Percentiles rank a stretch among this genome's conserved stretches.
Conservation (phyloP, 1,140 invertebrate species). For the Procambarus clarkii region DNA sequence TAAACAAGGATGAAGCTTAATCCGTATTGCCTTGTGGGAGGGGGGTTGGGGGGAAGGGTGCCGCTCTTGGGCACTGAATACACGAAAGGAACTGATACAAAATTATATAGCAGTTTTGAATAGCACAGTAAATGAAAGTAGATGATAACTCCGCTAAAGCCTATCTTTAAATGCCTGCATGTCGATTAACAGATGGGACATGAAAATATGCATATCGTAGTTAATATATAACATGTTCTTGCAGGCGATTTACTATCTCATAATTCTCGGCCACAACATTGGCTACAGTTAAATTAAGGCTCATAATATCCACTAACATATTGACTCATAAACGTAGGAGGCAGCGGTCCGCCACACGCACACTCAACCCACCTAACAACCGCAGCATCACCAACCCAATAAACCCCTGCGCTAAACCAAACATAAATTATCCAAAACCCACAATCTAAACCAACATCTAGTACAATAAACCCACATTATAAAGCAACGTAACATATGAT, state of each 20-base stretch:
- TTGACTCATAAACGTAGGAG: conserved; percentile 10
- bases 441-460: background rate
- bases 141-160: background rate
- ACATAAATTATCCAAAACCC: background rate
- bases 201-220: background rate
- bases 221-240: background rate
- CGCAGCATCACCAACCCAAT: background rate
- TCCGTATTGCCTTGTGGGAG: background rate
- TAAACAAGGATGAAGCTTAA: background rate
- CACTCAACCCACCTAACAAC: background rate
- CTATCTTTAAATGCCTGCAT: background rate
- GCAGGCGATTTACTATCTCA: background rate
- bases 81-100: background rate
- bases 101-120: background rate
- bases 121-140: background rate
- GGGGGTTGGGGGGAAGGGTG: no score
- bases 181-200: background rate
- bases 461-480: conserved; percentile 25
- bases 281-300: conserved; percentile 6
- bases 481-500: conserved; percentile 17
- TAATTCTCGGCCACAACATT: conserved; percentile 8
- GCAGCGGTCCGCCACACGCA: background rate
- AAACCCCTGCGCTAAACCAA: background rate
- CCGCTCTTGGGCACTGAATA: background rate
- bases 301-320: background rate